Evolutionary conservation across 2,113 vertebrate species (phyloP).

Genomic region (Tetrax tetrax): DNA sequence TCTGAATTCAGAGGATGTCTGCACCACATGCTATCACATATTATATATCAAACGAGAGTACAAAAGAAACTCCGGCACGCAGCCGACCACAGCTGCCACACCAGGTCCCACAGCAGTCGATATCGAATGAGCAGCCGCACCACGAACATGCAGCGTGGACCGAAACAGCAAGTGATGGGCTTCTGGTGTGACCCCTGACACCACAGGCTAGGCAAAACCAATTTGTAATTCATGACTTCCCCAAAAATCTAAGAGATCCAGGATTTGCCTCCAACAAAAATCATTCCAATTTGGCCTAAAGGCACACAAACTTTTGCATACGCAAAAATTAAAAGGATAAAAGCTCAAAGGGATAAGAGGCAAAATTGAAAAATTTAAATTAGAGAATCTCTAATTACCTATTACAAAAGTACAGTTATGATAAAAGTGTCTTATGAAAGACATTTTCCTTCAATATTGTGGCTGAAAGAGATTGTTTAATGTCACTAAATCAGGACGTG

Average conservation of each 20-base stretch:
- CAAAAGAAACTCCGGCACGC: background rate
- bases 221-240: background rate
- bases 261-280: background rate
- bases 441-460: background rate
- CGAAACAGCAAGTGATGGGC: fast-evolving
- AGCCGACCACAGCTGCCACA: background rate
- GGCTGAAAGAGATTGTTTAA: background rate
- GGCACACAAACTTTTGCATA: background rate
- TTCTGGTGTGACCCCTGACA: background rate
- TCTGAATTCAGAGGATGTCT: background rate
- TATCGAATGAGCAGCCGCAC: background rate
- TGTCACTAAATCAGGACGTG: background rate
- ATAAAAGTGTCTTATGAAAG: background rate
- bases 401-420: background rate
- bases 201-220: background rate
- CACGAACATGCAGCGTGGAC: fast-evolving
- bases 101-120: background rate
- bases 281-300: background rate
- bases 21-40: background rate
- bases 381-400: background rate
- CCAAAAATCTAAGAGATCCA: background rate
- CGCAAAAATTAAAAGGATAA: background rate
- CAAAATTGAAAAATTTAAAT: background rate
- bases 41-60: background rate
- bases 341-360: background rate